Evolutionary conservation across 2,797 vertebrate species (phyloP).

Genomic region (Rhynchonycteris naso): DNA sequence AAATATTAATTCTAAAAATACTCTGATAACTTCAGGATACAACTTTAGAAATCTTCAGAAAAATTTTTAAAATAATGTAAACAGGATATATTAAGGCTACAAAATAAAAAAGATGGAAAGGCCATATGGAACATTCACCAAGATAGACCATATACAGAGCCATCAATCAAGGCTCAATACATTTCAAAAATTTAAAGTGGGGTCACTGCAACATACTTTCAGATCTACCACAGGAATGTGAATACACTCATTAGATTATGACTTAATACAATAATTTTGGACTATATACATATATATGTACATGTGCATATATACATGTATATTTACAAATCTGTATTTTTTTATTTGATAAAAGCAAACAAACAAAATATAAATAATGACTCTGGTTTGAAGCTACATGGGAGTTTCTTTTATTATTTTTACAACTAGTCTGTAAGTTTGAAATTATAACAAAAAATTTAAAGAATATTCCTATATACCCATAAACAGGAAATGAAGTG

Average conservation of each 20-base stretch:
- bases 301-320: not conserved
- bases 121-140: not conserved
- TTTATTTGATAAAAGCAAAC: not conserved
- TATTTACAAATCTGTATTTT: not conserved
- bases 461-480: not conserved
- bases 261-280: not conserved
- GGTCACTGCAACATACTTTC: not conserved
- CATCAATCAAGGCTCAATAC: not conserved
- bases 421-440: not conserved
- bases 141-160: not conserved
- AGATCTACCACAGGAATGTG: not conserved
- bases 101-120: not conserved
- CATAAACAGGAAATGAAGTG: not conserved
- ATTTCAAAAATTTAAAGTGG: not conserved
- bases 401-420: not conserved
- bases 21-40: not conserved
- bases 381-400: not conserved
- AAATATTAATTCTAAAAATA: constrained; percentile 10
- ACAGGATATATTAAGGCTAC: not conserved
- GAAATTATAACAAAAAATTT: not conserved
- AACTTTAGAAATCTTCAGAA: not conserved
- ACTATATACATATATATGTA: not conserved
- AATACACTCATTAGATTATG: not conserved
- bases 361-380: not conserved
- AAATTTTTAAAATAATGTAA: not conserved